Base-by-base conservation (phyloP, 2,797 vertebrate genomes). In the Champsocephalus esox region DNA sequence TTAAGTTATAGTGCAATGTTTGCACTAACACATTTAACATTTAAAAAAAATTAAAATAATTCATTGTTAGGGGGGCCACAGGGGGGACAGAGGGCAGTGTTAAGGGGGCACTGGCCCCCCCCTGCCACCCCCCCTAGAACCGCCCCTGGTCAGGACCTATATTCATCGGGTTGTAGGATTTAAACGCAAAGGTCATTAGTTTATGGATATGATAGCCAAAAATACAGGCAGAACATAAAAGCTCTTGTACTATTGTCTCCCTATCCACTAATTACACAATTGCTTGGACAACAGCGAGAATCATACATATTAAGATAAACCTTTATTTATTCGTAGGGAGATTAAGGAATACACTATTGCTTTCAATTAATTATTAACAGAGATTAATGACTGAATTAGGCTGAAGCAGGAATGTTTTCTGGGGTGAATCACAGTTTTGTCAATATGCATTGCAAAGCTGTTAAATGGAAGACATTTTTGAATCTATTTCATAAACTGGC, bases 401-500 rank as follows among this genome's bases (percentile, higher is more conserved):
- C 41, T 17, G 3, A 68, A 19, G 46, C 21, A 41, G 12, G 60
- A 72, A 63, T 44, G 17, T 38, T 64, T 73, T 38, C 16, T n/a
- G 38, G 4, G 46, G 52, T 62, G 17, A 17, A 21, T 51, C 14
- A 12, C 10, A 28, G 24, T 58, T 72, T 66, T 16, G 48, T 11
- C 32, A 77, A 55, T 52, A 45, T 24, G 28, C 43, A n/a, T 34
- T 48, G 7, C 9, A 48, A 48, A 57, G 57, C 60, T 59, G 43
- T 12, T 60, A n/a, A 55, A 7, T 73, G 12, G 60, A 41, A 38
- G 34, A 41, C 5, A 32, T 57, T 32, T 66, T 51, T 57, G 5
- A 65, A 62, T 51, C 55, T 61, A 73, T 71, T 57, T 66, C 45
- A 66, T 28, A n/a, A 17, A 70, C 50, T 10, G n/a, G 55, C 60